Evolutionary conservation across 2,888 invertebrate species (phyloP), one percentile per base, ranked within the genome.

Genomic region (Melanostoma mellinum): DNA sequence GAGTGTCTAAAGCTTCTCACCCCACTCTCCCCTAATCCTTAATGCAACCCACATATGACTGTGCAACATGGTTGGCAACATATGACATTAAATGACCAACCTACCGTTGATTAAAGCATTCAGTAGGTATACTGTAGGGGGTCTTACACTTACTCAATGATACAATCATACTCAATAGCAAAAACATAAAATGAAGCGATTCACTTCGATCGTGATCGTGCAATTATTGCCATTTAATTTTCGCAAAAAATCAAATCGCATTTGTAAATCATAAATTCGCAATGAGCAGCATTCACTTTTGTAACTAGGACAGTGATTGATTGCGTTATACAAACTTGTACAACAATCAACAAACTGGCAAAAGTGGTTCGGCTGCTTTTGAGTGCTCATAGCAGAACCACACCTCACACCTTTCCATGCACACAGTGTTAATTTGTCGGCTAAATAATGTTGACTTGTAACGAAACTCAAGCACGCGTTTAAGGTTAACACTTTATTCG

Each of bases 391-490:
- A 52, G 53, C 53, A 61, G 46, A 44, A 33, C 50, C 50, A 20
- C 55, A 82, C 78, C 78, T 82, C 65, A 67, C 82, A 78, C 78
- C 82, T 69, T 33, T 9, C 69, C 77, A 82, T 69, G 81, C 78
- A 69, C 20, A 33, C 40, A 42, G 44, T 53, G 82, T 53, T 82
- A 82, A 82, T 82, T 73, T 58, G 58, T 82, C 82, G 73, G 78
- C 78, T 74, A 82, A 73, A 82, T 58, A 82, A 50, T 32, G 65
- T 33, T 42, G 33, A 52, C 36, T 40, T 86, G 87, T 87, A 87
- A 89, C 78, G 88, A 86, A 87, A 86, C 87, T 86, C 85, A 78
- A 81, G 88, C 89, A 89, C 89, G 88, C 89, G 89, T 87, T 87
- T 71, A 40, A 46, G 55, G 44, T 42, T 74, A 78, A 76, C 67